phyloP scores from a whole-genome alignment of 2,888 invertebrate species.

The Melanostoma scalare region DNA sequence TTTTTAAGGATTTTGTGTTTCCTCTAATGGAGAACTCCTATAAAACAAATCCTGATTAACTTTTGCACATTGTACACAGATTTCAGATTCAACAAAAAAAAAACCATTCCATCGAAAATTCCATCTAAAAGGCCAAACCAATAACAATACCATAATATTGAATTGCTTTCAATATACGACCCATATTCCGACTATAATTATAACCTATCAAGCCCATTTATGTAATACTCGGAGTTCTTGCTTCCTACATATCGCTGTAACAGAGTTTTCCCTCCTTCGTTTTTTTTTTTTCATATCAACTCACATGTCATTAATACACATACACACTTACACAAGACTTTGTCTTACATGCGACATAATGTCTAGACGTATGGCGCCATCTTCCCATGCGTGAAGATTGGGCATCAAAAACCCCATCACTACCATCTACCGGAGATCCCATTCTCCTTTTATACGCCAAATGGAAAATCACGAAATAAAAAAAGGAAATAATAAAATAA shows the following conservation, averaged over 20 bases:
- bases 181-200: constrained; percentile 54
- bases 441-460: not conserved
- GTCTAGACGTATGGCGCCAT: constrained; percentile 77
- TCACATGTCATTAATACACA: constrained; percentile 53
- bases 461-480: constrained; percentile 44
- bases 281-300: constrained; percentile 27
- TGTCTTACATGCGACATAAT: constrained; percentile 72
- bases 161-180: constrained; percentile 20
- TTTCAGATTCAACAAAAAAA: not conserved
- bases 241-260: not conserved
- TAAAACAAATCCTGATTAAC: no score
- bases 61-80: no score
- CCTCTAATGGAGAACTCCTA: no score
- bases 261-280: not conserved
- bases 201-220: constrained; percentile 33
- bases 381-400: constrained; percentile 64
- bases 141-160: constrained; percentile 21
- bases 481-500: constrained; percentile 46
- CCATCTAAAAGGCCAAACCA: not conserved
- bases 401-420: constrained; percentile 42
- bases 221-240: constrained; percentile 3
- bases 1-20: no score
- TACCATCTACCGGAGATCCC: not conserved
- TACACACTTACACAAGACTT: constrained; percentile 13
- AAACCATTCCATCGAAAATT: not conserved